Conservation (phyloP, 2,888 invertebrate genomes). For the Gari tellinella region DNA sequence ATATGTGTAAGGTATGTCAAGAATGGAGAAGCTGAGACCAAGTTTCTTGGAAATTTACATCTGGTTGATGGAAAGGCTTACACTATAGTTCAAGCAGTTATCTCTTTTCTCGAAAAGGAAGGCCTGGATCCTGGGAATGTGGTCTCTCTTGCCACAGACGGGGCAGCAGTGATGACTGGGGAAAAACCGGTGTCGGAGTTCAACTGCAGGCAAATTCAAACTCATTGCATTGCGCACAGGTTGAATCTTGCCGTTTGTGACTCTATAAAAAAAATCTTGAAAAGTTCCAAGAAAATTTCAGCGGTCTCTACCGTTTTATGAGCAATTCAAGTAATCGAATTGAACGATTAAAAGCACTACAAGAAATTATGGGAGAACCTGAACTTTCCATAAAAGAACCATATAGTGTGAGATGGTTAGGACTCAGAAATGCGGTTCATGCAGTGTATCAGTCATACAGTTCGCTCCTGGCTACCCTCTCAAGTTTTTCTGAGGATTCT, state of each 20-base stretch:
- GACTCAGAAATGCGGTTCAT: constrained; percentile 25
- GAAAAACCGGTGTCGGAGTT: constrained; percentile 4
- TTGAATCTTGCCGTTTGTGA: constrained; percentile 29
- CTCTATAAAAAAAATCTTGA: constrained; percentile 32
- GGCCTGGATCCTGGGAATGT: not conserved
- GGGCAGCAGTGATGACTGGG: constrained; percentile 3
- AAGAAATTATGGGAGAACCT: constrained; percentile 36
- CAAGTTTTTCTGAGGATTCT: constrained; percentile 24
- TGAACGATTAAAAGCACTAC: constrained; percentile 19
- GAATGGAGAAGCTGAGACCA: constrained; percentile 8
- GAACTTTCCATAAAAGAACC: constrained; percentile 36
- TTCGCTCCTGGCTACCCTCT: constrained; percentile 28
- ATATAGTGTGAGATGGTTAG: constrained; percentile 34
- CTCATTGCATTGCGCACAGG: constrained; percentile 31
- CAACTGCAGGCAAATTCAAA: constrained; percentile 5
- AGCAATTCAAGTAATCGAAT: constrained; percentile 18
- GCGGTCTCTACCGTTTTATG: constrained; percentile 26
- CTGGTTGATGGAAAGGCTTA: constrained; percentile 23
- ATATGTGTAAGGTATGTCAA: constrained; percentile 20
- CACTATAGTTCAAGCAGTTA: constrained; percentile 26
- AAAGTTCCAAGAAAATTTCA: constrained; percentile 37
- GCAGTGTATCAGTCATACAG: constrained; percentile 25
- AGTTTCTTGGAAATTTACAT: too few species aligned
- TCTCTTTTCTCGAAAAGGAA: not conserved
- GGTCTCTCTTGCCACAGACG: constrained; percentile 4